Evolutionary conservation across 2,888 invertebrate genomes (phyloP), one percentile per base, ranked within the genome.

Genomic region (Clunio marinus): DNA sequence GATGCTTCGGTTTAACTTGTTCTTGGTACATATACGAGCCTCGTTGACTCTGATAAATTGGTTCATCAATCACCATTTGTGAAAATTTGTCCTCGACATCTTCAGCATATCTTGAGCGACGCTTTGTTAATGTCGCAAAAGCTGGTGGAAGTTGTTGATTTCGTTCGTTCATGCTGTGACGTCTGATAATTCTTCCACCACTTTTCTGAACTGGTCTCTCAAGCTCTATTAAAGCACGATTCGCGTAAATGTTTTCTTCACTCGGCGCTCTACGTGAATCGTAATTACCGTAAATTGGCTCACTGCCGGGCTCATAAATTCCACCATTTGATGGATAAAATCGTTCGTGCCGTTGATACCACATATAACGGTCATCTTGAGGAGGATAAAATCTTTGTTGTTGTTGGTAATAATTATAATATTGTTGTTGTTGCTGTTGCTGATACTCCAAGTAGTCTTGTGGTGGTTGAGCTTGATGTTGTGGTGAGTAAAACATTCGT

Each of bases 101-200:
- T 41, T 73, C 73, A n/a, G 73, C 73, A 37, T 66, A 66, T 51
- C 35, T 66, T 24, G 66, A 57, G 2, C 66, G 28, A 1, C 66
- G 51, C n/a, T 51, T 66, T 22, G 66, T 55, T 15, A 66, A 20
- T 15, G 66, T 66, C 13, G 66, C 51, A 37, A 55, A 66, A 24
- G 66, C 51, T 5, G 66, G 51, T 13, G 41, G 41, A 10, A 35
- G 20, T n/a, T n/a, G n/a, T 25, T 35, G 22, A 46, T 71, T 71
- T 10, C 78, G 75, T 73, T 79, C 79, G 0, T 79, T 78, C 45
- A 78, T 77, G 70, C 79, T 79, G 70, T 79, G 79, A 2, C 79
- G 73, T 2, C 79, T 74, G 59, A 78, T 72, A 32, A 79, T 77
- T 27, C 76, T 72, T 1, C 75, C 75, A 10, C 65, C 65, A 25